Percentiles rank a stretch among this genome's conserved stretches.
Conservation (phyloP, 2,888 invertebrate species). For the Orchesellides sinensis region DNA sequence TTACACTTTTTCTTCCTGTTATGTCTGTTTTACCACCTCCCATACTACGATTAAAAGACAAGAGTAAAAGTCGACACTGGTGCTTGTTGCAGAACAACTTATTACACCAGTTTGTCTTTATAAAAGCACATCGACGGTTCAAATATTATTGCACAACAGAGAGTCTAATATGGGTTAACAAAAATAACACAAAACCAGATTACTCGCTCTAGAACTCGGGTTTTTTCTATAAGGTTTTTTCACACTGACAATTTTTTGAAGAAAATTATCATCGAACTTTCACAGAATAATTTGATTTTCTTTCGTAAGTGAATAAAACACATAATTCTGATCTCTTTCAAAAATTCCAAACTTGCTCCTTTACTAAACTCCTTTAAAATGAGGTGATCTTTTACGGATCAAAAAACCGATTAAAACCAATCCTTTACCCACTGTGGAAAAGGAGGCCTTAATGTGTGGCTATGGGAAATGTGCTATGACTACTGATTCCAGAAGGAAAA, state of each 20-base stretch:
- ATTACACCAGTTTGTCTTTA: constrained; percentile 23
- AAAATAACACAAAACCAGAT: neutral
- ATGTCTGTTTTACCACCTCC: constrained; percentile 73
- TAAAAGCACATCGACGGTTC: neutral
- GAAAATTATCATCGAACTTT: neutral
- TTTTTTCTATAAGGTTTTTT: too few species aligned
- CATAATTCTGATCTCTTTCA: neutral
- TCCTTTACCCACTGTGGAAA: constrained; percentile 6
- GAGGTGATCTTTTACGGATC: constrained; percentile 24
- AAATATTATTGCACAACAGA: neutral
- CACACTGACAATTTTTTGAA: neutral
- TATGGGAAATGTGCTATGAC: constrained; percentile 52
- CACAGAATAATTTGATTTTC: neutral
- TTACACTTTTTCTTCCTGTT: constrained; percentile 74
- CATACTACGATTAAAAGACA: constrained; percentile 62
- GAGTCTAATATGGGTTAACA: neutral
- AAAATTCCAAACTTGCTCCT: neutral
- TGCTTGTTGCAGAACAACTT: constrained; percentile 35
- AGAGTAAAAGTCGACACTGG: too few species aligned
- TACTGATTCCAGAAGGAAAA: constrained; percentile 42
- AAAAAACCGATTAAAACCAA: constrained; percentile 54
- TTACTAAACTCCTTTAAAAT: neutral
- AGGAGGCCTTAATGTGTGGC: constrained; percentile 57
- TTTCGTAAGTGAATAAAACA: neutral
- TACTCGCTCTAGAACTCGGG: neutral